Conservation (phyloP, 2,797 vertebrate genomes). For the Channa striata region DNA sequence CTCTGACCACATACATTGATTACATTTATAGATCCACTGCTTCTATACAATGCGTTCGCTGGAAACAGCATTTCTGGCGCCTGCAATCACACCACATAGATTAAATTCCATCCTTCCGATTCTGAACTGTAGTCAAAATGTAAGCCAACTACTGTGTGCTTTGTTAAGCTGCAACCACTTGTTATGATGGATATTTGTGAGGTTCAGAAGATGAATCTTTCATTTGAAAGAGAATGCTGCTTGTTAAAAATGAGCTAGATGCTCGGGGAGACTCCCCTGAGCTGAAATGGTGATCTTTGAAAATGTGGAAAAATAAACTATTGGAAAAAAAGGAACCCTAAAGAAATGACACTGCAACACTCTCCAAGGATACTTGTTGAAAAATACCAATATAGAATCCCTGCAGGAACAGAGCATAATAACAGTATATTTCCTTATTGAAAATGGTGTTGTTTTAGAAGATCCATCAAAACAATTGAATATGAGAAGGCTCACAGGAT, state of each 20-base stretch:
- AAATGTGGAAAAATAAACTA: constrained; percentile 40
- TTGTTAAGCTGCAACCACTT: constrained; percentile 42
- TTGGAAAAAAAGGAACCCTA: constrained; percentile 45
- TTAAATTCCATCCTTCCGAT: constrained; percentile 8
- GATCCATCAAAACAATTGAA: constrained; percentile 81
- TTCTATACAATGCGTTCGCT: neutral
- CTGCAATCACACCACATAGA: neutral
- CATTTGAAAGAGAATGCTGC: constrained; percentile 54
- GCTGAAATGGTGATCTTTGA: constrained; percentile 45
- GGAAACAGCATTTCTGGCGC: neutral
- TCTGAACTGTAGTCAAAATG: constrained; percentile 10
- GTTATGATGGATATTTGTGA: constrained; percentile 51
- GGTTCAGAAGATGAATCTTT: constrained; percentile 58
- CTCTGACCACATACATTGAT: neutral
- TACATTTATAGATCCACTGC: neutral
- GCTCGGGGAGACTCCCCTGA: constrained; percentile 12
- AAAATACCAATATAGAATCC: constrained; percentile 69
- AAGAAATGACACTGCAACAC: constrained; percentile 54
- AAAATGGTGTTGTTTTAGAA: constrained; percentile 70
- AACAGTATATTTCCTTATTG: constrained; percentile 74
- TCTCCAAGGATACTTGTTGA: constrained; percentile 64
- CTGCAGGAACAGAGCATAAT: constrained; percentile 61
- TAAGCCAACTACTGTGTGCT: constrained; percentile 13
- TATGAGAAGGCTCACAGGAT: constrained; percentile 65
- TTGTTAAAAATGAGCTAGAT: constrained; percentile 69